Evolutionary conservation across 2,113 vertebrate genomes (phyloP), one percentile per base, ranked within the genome.

Genomic region (Prionailurus viverrinus): DNA sequence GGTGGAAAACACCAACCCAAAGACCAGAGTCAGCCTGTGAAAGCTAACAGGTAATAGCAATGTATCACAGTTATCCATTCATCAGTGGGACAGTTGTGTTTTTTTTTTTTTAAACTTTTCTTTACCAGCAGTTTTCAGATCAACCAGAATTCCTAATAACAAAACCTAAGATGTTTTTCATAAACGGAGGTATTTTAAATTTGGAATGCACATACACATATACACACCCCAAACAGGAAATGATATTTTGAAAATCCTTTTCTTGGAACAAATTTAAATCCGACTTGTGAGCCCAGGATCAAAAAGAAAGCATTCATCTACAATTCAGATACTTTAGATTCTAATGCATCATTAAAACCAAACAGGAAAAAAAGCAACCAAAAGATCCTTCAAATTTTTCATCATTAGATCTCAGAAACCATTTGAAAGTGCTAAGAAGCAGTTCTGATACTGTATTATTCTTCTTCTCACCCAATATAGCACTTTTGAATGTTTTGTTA

Each of bases 61-160:
- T 81, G 73, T 80, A 94, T 94, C 82, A 93, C 5, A 94, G 98
- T 99, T 99, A 99, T 98, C 97, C 63, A 98, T 84, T 99, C 98
- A 98, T 98, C 99, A 82, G 94, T 41, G 94, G 95, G 69, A 97
- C 79, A 93, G 7, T 9, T 45, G 45, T 45, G 45, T 45, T 9
- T 85, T 98, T 98, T 98, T 99, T n/a, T 39, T 65, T 65, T 65
- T 65, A 2, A 99, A 99, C 97, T 99, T 99, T 92, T 99, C 98
- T 95, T 99, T 98, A 91, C 98, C 98, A 96, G 98, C 98, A 98
- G 98, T 98, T 98, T 99, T 99, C 98, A 99, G 97, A 98, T 99
- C 99, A 98, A 98, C 53, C 97, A 99, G 98, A 98, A 99, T 96
- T 94, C 98, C 98, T 88, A 99, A 98, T 97, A 99, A 98, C 98